A percentile compares a stretch with the other conserved stretches of the same genome.
Conservation (phyloP, 2,113 vertebrate genomes). For the Brienomyrus brachyistius region DNA sequence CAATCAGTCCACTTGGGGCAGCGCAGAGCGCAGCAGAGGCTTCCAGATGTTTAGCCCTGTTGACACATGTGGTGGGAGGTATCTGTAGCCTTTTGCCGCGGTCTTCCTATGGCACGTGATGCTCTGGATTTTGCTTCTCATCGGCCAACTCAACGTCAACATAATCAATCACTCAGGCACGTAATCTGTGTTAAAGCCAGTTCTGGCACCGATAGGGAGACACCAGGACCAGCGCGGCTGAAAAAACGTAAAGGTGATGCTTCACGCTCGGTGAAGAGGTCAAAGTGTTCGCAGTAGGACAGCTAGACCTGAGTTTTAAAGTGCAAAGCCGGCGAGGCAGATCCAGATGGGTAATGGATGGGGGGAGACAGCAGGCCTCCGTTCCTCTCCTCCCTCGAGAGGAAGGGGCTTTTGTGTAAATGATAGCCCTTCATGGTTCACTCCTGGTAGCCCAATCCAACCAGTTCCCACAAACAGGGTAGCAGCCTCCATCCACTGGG, state of each 20-base stretch:
- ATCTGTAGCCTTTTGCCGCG: neutral
- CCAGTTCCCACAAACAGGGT: neutral
- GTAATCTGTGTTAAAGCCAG: neutral
- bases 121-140: neutral
- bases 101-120: neutral
- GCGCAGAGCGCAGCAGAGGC: neutral
- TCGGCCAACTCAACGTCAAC: neutral
- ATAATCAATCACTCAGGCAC: neutral
- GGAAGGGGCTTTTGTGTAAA: neutral
- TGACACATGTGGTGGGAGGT: neutral
- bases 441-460: neutral
- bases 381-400: neutral
- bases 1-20: neutral
- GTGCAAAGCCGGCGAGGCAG: neutral
- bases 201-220: neutral
- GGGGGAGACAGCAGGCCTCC: neutral
- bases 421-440: neutral
- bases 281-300: neutral
- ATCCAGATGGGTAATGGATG: neutral
- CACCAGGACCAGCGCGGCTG: neutral
- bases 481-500: neutral
- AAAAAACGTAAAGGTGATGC: neutral
- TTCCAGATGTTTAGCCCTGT: neutral
- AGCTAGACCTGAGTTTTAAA: neutral
- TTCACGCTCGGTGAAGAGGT: neutral